A percentile compares a stretch with the other conserved stretches of the same genome.
Conservation (phyloP, 2,797 vertebrate genomes). For the Rhynchotus rufescens region DNA sequence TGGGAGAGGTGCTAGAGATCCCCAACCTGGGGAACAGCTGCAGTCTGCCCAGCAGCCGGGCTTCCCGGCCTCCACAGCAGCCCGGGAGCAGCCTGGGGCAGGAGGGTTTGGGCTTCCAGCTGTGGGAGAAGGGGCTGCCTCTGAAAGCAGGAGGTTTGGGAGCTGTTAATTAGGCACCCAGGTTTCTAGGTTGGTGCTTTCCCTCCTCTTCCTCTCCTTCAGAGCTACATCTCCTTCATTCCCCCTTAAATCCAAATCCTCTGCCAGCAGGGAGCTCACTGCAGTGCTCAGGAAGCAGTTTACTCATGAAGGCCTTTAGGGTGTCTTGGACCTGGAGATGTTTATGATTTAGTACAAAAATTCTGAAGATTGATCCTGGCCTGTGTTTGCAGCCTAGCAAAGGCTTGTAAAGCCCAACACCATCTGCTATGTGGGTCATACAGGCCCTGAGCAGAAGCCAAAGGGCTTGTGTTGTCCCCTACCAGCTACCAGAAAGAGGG, state of each 20-base stretch:
- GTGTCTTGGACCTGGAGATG: no score
- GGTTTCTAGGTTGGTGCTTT: not conserved
- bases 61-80: no score
- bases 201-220: not conserved
- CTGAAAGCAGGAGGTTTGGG: not conserved
- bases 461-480: no score
- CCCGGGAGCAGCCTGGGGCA: fast-evolving
- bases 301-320: not conserved
- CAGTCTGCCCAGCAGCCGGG: not conserved
- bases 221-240: not conserved
- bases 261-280: not conserved
- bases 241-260: not conserved
- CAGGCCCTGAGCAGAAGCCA: no score
- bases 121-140: fast-evolving
- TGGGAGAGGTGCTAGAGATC: not conserved
- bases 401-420: no score
- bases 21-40: not conserved
- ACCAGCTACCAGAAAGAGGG: no score
- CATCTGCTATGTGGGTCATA: no score
- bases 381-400: no score
- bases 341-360: no score
- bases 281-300: not conserved
- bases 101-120: not conserved
- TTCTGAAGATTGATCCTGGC: no score
- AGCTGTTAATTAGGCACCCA: not conserved